phyloP scores from a whole-genome alignment of 1,140 invertebrate species.

The Bombus affinis region DNA sequence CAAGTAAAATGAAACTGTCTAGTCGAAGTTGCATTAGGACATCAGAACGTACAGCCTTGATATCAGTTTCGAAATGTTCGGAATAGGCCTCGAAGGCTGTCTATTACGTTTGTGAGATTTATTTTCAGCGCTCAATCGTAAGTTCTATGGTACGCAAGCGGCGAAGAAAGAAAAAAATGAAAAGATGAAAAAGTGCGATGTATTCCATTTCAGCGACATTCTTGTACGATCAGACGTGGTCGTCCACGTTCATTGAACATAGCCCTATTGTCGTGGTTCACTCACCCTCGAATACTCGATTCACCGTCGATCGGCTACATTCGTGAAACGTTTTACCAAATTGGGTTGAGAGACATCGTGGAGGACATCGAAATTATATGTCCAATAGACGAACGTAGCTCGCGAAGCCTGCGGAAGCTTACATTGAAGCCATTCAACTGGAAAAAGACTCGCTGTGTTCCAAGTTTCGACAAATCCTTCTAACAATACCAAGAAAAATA shows the following conservation, averaged over 20 bases:
- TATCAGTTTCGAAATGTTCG: not conserved
- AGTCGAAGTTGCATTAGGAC: not conserved
- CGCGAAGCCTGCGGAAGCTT: not conserved
- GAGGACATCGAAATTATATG: constrained; percentile 30
- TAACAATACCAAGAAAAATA: not conserved
- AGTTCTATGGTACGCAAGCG: not conserved
- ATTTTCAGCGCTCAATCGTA: not conserved
- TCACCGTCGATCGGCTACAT: constrained; percentile 16
- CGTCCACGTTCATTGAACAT: constrained; percentile 46
- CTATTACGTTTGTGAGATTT: not conserved
- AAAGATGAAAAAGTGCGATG: not conserved
- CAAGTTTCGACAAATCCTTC: not conserved
- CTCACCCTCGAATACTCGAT: constrained; percentile 43
- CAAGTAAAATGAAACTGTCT: not conserved
- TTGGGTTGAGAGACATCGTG: constrained; percentile 20
- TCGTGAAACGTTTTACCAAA: constrained; percentile 36
- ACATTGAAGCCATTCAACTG: not conserved
- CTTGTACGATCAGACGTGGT: not conserved
- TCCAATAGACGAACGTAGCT: constrained; percentile 6
- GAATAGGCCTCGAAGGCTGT: too few relatives aligned
- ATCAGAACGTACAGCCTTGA: not conserved
- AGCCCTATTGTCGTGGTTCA: constrained; percentile 57
- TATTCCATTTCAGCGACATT: constrained; percentile 32
- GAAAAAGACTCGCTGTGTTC: not conserved
- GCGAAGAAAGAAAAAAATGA: not conserved